These are phyloP conservation scores for Laodelphax striatellus DNA, from an alignment of 1,140 invertebrate genomes.

Conservation along the genomic window DNA sequence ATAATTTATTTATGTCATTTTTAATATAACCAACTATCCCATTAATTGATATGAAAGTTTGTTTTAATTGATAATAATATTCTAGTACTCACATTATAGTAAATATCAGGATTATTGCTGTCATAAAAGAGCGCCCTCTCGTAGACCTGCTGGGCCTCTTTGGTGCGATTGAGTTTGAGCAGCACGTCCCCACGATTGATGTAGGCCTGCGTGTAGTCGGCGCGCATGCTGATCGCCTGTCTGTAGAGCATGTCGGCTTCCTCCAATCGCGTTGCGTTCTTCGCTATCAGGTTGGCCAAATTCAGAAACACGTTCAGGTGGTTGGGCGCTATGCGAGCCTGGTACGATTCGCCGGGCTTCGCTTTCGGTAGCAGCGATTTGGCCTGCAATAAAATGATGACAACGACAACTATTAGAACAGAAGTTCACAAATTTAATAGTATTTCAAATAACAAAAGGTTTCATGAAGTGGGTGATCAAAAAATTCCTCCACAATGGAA, in stretches of 20 bases:
- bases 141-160: slow-evolving; percentile 91
- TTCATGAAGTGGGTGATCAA: too few relatives aligned
- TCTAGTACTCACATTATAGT: slow-evolving; percentile 75
- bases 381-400: slow-evolving; percentile 43
- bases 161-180: slow-evolving; percentile 87
- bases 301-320: slow-evolving; percentile 94
- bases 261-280: slow-evolving; percentile 79
- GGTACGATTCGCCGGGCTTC: slow-evolving; percentile 85
- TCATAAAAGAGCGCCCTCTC: slow-evolving; percentile 87
- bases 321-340: slow-evolving; percentile 89
- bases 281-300: slow-evolving; percentile 87
- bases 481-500: too few relatives aligned
- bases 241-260: slow-evolving; percentile 86
- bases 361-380: slow-evolving; percentile 82
- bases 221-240: slow-evolving; percentile 92
- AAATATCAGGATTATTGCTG: slow-evolving; percentile 90
- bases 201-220: slow-evolving; percentile 94
- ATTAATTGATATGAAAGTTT: too few relatives aligned
- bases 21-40: too few relatives aligned
- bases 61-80: too few relatives aligned
- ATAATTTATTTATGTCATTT: too few relatives aligned
- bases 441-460: too few relatives aligned
- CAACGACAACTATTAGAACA: too few relatives aligned
- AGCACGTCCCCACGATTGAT: slow-evolving; percentile 94
- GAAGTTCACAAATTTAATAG: too few relatives aligned